Conservation (phyloP, 2,888 invertebrate species). For the Phorcus lineatus region DNA sequence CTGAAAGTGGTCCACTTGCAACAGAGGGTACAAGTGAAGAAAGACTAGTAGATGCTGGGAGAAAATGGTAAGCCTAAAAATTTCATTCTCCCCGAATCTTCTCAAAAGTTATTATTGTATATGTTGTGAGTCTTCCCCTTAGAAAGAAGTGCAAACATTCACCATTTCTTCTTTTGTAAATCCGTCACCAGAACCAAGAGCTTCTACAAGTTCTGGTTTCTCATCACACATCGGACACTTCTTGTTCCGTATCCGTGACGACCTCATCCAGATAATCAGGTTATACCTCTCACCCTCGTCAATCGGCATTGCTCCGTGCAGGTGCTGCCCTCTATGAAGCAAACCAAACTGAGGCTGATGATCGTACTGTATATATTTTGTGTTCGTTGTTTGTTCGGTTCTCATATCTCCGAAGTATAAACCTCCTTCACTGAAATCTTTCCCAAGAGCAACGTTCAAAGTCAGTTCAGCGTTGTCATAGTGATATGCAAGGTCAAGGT, state of each 20-base stretch:
- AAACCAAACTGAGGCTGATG: constrained; percentile 70
- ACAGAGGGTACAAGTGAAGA: no score
- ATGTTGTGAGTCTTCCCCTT: background rate
- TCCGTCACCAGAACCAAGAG: constrained; percentile 69
- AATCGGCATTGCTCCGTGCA: constrained; percentile 75
- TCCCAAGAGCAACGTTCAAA: constrained; percentile 75
- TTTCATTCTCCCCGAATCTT: no score
- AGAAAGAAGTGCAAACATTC: constrained; percentile 45
- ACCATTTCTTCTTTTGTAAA: constrained; percentile 55
- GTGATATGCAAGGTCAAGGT: constrained; percentile 74
- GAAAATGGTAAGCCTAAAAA: no score
- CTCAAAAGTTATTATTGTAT: no score
- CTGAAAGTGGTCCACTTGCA: no score
- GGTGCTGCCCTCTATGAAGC: constrained; percentile 75
- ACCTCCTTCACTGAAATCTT: constrained; percentile 72
- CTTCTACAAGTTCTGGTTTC: constrained; percentile 65
- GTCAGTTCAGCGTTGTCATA: constrained; percentile 77
- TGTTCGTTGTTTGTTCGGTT: constrained; percentile 36
- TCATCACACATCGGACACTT: constrained; percentile 76
- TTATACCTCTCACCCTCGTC: constrained; percentile 74
- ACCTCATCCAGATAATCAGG: constrained; percentile 77
- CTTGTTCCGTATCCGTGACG: constrained; percentile 73
- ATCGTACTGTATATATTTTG: constrained; percentile 40
- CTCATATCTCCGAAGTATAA: constrained; percentile 75
- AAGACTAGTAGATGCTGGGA: no score